Conservation (phyloP, 2,888 invertebrate species). For the Macrosiphum euphorbiae region DNA sequence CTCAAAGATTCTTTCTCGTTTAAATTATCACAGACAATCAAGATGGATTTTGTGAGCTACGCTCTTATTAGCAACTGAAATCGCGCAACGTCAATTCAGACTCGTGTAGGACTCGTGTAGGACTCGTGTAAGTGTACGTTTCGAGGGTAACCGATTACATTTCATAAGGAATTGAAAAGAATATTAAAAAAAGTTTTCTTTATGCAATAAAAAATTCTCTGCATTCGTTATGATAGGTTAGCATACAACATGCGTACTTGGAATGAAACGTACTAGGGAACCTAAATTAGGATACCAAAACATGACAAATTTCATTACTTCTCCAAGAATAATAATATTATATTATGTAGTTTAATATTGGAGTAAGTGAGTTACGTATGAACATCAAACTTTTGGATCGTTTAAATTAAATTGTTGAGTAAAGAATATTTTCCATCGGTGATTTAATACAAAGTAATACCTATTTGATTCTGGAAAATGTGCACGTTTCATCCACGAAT, state of each 20-base stretch:
- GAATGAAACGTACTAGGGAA: too few relatives aligned
- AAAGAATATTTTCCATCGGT: background rate
- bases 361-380: background rate
- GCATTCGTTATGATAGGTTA: background rate
- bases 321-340: background rate
- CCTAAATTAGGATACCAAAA: background rate
- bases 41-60: background rate
- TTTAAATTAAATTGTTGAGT: background rate
- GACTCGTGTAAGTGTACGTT: background rate
- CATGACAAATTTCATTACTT: background rate
- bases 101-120: too few relatives aligned
- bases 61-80: background rate
- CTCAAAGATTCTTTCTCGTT: background rate
- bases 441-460: background rate
- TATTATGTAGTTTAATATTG: background rate
- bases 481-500: background rate
- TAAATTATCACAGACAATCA: background rate
- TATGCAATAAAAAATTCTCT: background rate
- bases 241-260: too few relatives aligned
- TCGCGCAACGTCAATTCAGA: background rate
- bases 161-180: background rate
- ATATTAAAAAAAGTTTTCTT: background rate
- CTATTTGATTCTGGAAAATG: background rate
- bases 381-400: background rate
- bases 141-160: background rate